phyloP scores from a whole-genome alignment of 2,113 vertebrate species.

The Ahaetulla prasina region DNA sequence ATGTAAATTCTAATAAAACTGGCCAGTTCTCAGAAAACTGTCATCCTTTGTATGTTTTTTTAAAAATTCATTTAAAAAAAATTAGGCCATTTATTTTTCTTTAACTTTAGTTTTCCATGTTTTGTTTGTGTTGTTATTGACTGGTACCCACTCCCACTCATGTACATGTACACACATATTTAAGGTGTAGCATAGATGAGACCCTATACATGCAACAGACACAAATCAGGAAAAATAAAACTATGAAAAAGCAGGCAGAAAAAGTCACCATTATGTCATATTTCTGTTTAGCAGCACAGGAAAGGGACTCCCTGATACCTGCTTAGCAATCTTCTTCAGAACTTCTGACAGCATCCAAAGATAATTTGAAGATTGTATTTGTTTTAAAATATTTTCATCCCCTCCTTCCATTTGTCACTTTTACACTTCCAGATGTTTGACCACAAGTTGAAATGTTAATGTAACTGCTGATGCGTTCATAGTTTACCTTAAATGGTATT shows the following conservation, averaged over 20 bases:
- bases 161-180: not conserved
- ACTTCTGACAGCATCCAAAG: not conserved
- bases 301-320: not conserved
- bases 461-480: not conserved
- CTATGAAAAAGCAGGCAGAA: not conserved
- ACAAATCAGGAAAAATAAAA: not conserved
- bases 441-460: not conserved
- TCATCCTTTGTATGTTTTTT: not conserved
- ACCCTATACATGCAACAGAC: not conserved
- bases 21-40: slow-evolving; percentile 1
- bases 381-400: not conserved
- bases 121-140: not conserved
- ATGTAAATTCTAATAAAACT: slow-evolving; percentile 1
- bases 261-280: not conserved
- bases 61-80: not conserved
- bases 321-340: not conserved
- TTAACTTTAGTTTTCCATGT: not conserved
- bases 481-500: not conserved
- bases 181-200: not conserved
- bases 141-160: not conserved
- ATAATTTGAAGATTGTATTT: not conserved
- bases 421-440: not conserved
- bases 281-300: not conserved
- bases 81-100: not conserved
- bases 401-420: not conserved